Percentiles rank a stretch among this genome's conserved stretches.
Conservation (phyloP, 2,797 vertebrate genomes). For the Onychomys arenicola region DNA sequence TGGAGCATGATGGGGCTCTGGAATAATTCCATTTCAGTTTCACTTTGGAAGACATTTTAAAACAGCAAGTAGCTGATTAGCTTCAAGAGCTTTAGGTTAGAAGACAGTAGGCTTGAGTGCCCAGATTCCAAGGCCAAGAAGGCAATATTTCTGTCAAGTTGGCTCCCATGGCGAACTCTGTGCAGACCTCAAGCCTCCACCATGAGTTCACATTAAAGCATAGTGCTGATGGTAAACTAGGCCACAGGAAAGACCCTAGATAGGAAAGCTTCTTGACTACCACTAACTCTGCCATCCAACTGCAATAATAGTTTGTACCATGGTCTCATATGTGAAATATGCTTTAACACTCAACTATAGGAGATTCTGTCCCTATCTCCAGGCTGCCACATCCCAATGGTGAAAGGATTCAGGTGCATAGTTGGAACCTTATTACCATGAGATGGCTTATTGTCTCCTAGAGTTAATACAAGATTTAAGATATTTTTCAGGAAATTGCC, state of each 20-base stretch:
- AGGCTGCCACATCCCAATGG: neutral
- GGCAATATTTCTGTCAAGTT: slow-evolving; percentile 48
- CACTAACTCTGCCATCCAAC: neutral
- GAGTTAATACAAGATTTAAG: neutral
- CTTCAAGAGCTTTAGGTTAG: slow-evolving; percentile 62
- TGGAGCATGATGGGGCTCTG: slow-evolving; percentile 1
- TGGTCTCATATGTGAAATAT: neutral
- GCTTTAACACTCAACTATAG: neutral
- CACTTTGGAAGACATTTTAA: neutral
- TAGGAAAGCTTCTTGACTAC: neutral
- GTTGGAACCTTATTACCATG: neutral
- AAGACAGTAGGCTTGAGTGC: neutral
- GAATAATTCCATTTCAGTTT: slow-evolving; percentile 57
- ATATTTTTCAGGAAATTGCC: neutral
- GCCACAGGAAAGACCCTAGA: neutral
- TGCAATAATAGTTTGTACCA: neutral
- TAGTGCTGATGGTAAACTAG: slow-evolving; percentile 27
- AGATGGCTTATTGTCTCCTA: neutral
- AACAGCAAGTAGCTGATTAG: neutral
- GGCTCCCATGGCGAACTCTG: slow-evolving; percentile 24
- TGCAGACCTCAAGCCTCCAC: neutral
- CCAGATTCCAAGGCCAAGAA: slow-evolving; percentile 6
- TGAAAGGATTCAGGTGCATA: neutral
- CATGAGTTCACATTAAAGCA: slow-evolving; percentile 25
- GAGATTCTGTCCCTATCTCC: neutral